Evolutionary conservation across 35 echinoderm and acorn worm species (phyloP).

Genomic region (Strongylocentrotus purpuratus): DNA sequence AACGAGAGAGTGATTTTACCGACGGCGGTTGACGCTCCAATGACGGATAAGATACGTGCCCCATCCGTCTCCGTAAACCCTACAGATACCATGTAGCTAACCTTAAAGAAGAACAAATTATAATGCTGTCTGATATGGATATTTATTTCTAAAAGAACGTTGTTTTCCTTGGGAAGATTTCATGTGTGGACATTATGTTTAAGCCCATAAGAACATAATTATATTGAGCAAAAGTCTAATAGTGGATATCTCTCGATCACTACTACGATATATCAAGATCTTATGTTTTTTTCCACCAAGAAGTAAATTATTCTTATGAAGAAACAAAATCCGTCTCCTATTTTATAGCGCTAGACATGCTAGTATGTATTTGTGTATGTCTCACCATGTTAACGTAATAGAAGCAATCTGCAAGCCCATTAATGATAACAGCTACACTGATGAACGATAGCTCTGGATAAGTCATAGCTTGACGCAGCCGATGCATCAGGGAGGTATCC

Average conservation of each 20-base stretch:
- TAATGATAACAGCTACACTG: neutral
- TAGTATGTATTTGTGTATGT: neutral
- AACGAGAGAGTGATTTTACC: neutral
- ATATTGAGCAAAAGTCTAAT: neutral
- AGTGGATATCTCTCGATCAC: neutral
- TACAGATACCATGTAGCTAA: slow-evolving; percentile 27
- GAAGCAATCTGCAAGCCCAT: neutral
- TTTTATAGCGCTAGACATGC: neutral
- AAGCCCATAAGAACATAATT: neutral
- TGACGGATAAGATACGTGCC: neutral
- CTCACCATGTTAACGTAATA: slow-evolving; percentile 32
- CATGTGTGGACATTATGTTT: neutral
- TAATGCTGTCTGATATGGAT: neutral
- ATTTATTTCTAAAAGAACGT: neutral
- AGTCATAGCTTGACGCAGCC: neutral
- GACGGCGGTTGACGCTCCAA: neutral
- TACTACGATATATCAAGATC: neutral
- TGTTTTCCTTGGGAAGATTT: neutral
- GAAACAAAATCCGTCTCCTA: neutral
- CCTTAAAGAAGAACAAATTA: neutral
- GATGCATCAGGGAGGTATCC: neutral
- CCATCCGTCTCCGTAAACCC: neutral
- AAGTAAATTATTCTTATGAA: neutral
- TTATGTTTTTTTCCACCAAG: neutral
- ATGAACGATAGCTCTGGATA: slow-evolving; percentile 28